Base-by-base conservation (phyloP, 2,888 invertebrate genomes). In the Xanthia togata region DNA sequence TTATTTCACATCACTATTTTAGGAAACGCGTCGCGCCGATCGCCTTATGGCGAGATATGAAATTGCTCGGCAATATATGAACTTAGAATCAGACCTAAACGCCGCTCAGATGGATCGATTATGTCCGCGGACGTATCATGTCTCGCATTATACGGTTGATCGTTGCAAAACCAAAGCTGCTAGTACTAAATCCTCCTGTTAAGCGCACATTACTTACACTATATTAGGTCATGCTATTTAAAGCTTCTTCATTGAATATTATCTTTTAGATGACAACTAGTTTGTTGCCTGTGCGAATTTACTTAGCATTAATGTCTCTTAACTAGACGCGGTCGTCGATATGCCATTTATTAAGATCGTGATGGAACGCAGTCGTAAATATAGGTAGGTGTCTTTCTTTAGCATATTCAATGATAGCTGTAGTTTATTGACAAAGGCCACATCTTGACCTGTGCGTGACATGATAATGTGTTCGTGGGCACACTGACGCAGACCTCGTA, bases 1-100 rank as follows among this genome's bases (percentile, higher is more conserved):
- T 95, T 96, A 96, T 96, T 95, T 96, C 94, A 94, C 93, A 96
- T 93, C 94, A 94, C 96, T 96, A 93, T 95, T 96, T 96, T 96
- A 96, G 96, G 96, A 95, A 96, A 94, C 94, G 89, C 89, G 95
- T 93, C 93, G 93, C 93, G 93, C 86, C 93, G 89, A 89, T 91
- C 92, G 92, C 92, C 92, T 92, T 96, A 95, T 92, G 93, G 92
- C 93, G 89, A 92, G 95, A 94, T 96, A 95, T 96, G 95, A 95
- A 94, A 96, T 96, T 93, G 92, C 94, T 94, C 89, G 89, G 85
- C 89, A 91, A 92, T 91, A 86, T 91, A 93, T 93, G 92, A 91
- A 91, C 90, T 88, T 89, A 91, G 90, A 92, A 90, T 91, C 91
- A 91, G 91, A 89, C 91, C 92, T 92, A 92, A 91, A 93, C 90